Base-by-base conservation (phyloP, 2,797 vertebrate genomes). In the Petrocephalus sullivani region DNA sequence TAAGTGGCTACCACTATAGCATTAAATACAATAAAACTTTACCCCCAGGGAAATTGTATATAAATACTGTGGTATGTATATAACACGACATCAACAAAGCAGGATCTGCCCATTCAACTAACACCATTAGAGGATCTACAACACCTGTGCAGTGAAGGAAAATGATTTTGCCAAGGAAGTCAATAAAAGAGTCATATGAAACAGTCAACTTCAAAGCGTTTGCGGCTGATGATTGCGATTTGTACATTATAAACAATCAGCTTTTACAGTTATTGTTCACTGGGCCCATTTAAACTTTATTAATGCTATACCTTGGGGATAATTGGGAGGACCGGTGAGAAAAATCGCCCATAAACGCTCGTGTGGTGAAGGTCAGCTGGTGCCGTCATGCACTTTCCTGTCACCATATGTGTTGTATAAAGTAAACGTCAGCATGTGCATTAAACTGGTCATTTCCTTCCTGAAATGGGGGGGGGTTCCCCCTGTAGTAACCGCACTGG, bases 71-170 rank as follows among this genome's bases (percentile, higher is more conserved):
- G 67, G 67, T 14, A 71, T 37, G 28, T 71, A 71, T 71, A 71
- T 92, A 92, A 91, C 41, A 81, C 6, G 8, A n/a, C 37, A 81
- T 19, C 75, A 81, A 81, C 75, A 49, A 78, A 19, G 8, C 16
- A 46, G 19, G 75, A 81, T 6, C 16, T 81, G 75, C 16, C 37
- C 19, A 81, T 49, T 37, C 41, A 81, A 41, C 86, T 51, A 23
- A 87, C 28, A 67, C 8, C 60, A 67, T 87, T 53, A 49, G 41
- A 51, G 41, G 58, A 86, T 41, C 54, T 41, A 12, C 9, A 64
- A 0, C 61, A 49, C 16, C 86, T 67, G 86, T 53, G n/a, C 10
- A 67, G n/a, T 23, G 41, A 16, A 41, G 23, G 12, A 1, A 28
- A 10, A 6, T 1, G 1, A 19, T 12, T 85, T 60, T n/a, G 56